Conservation (phyloP, 2,888 invertebrate species). For the Nemoura dubitans region DNA sequence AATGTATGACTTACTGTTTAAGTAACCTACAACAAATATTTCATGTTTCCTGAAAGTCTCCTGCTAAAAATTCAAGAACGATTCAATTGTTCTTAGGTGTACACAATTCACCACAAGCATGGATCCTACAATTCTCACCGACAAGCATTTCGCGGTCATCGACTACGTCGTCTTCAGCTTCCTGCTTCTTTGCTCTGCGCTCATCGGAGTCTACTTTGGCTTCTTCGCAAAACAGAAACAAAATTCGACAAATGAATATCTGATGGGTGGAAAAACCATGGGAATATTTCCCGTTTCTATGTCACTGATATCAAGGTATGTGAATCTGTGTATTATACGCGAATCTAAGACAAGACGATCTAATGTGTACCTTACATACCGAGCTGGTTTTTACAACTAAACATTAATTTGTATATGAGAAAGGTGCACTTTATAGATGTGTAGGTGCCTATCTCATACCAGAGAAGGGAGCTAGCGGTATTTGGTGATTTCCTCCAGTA, state of each 20-base stretch:
- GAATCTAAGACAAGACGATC: too few species aligned
- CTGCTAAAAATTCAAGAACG: not conserved
- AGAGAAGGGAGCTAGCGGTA: too few species aligned
- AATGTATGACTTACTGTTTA: too few species aligned
- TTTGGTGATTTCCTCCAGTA: too few species aligned
- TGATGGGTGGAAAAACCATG: constrained; percentile 58
- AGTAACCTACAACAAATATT: too few species aligned
- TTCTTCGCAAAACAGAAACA: constrained; percentile 57
- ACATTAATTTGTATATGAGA: too few species aligned
- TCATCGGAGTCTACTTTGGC: constrained; percentile 58
- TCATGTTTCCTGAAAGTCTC: too few species aligned
- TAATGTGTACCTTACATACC: too few species aligned
- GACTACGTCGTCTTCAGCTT: constrained; percentile 49
- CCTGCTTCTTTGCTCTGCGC: constrained; percentile 62
- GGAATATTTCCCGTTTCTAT: constrained; percentile 58
- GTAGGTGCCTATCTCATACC: too few species aligned
- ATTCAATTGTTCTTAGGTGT: not conserved
- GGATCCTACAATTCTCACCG: not conserved
- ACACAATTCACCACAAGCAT: not conserved
- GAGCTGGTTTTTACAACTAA: too few species aligned
- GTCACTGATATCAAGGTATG: constrained; percentile 57
- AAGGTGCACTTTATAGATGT: too few species aligned
- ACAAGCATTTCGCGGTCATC: constrained; percentile 15
- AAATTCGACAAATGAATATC: constrained; percentile 57
- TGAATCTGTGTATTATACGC: too few species aligned